Percentiles rank a stretch among this genome's conserved stretches.
These are phyloP conservation scores for Carlito syrichta DNA, from an alignment of 2,113 vertebrate species.

Conservation along the genomic window DNA sequence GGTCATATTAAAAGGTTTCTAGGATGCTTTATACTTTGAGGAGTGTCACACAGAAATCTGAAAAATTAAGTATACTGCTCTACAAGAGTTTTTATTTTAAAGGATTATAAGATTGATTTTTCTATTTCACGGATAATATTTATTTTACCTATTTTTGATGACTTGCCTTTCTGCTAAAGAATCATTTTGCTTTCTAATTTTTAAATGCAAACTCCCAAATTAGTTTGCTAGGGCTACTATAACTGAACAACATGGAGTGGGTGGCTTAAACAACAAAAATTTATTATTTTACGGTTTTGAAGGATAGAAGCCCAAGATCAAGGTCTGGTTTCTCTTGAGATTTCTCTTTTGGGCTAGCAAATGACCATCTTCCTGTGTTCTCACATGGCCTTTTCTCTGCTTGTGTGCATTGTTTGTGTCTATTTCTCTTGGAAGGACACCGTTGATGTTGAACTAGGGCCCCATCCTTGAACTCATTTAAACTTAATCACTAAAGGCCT, in stretches of 20 bases:
- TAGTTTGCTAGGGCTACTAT: no score
- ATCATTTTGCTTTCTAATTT: background rate
- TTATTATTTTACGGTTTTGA: background rate
- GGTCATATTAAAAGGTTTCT: no score
- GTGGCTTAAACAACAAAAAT: background rate
- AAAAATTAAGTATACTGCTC: no score
- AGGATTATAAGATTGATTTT: background rate
- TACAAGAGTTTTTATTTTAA: no score
- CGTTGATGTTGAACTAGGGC: background rate
- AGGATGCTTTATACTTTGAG: no score
- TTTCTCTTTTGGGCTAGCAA: no score
- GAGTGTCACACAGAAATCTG: no score
- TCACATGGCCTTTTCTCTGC: background rate
- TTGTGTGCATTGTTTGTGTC: background rate
- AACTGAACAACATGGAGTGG: no score
- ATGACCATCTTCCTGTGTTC: background rate
- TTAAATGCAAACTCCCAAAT: no score
- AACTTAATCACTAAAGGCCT: background rate
- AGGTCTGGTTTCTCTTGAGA: background rate
- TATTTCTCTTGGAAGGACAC: background rate
- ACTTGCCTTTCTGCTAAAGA: background rate
- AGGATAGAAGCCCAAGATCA: background rate
- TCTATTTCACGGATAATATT: background rate
- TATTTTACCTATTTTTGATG: background rate
- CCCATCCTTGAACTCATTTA: background rate